Evolutionary conservation across 2,113 vertebrate species (phyloP).

Genomic region (Corvus moneduloides): DNA sequence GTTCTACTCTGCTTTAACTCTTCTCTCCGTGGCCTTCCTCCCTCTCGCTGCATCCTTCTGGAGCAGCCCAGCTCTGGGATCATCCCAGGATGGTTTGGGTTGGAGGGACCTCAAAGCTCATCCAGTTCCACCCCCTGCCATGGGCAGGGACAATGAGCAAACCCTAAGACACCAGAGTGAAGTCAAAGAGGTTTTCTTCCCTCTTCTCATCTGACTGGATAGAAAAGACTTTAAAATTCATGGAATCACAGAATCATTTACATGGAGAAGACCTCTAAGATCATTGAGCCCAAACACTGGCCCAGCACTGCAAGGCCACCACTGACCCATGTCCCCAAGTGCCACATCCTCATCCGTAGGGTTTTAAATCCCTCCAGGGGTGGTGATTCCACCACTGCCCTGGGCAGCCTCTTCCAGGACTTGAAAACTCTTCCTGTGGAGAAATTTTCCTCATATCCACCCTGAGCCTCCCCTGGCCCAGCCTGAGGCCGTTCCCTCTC

Average conservation of each 20-base stretch:
- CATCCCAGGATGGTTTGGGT: neutral
- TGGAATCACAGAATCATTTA: neutral
- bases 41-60: neutral
- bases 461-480: neutral
- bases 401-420: neutral
- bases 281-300: fast-evolving
- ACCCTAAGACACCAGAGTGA: neutral
- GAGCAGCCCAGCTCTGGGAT: neutral
- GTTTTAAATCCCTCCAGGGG: neutral
- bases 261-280: neutral
- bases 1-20: neutral
- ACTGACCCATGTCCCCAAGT: too few species aligned
- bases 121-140: neutral
- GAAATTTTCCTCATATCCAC: neutral
- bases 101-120: neutral
- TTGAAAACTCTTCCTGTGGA: fast-evolving
- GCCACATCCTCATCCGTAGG: neutral
- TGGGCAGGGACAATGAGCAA: neutral
- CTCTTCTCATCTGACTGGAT: neutral
- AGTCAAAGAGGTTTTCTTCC: neutral
- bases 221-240: neutral
- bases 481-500: neutral
- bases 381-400: neutral
- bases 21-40: neutral
- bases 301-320: neutral